Percentiles rank a stretch among this genome's conserved stretches.
Evolutionary conservation across 2,888 invertebrate species (phyloP).

Genomic region (Belgica antarctica): DNA sequence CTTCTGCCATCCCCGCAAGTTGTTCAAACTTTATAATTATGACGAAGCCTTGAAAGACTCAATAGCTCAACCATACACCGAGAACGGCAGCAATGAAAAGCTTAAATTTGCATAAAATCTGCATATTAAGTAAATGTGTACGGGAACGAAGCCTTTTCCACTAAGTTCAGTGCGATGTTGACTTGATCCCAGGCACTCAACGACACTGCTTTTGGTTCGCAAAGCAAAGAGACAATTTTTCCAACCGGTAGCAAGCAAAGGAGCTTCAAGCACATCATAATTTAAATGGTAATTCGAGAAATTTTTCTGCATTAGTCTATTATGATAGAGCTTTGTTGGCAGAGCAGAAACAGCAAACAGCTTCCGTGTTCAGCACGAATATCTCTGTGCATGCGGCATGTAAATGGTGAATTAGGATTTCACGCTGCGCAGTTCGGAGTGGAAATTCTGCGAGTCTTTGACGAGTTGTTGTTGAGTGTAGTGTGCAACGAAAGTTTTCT

Average conservation of each 20-base stretch:
- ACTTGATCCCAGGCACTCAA: constrained; percentile 20
- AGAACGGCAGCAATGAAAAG: neutral
- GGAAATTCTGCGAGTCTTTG: neutral
- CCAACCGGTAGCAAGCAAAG: neutral
- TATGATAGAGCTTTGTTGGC: constrained; percentile 17
- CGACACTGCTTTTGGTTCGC: neutral
- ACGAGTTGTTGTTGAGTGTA: neutral
- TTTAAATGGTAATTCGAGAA: constrained; percentile 42
- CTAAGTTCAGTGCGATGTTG: neutral
- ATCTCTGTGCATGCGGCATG: neutral
- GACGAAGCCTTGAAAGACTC: constrained; percentile 15
- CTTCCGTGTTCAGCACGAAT: neutral
- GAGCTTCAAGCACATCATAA: constrained; percentile 33
- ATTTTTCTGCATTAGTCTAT: neutral
- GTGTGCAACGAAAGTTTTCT: too few species aligned
- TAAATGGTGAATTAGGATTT: too few species aligned
- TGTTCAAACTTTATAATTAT: constrained; percentile 5
- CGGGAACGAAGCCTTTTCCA: neutral
- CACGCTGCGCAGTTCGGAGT: neutral
- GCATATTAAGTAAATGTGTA: neutral
- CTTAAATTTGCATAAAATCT: constrained; percentile 15
- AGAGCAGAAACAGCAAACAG: neutral
- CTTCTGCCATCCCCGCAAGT: neutral
- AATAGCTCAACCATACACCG: neutral
- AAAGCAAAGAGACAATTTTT: neutral